Evolutionary conservation across 2,797 vertebrate genomes (phyloP).

Genomic region (Falco naumanni): DNA sequence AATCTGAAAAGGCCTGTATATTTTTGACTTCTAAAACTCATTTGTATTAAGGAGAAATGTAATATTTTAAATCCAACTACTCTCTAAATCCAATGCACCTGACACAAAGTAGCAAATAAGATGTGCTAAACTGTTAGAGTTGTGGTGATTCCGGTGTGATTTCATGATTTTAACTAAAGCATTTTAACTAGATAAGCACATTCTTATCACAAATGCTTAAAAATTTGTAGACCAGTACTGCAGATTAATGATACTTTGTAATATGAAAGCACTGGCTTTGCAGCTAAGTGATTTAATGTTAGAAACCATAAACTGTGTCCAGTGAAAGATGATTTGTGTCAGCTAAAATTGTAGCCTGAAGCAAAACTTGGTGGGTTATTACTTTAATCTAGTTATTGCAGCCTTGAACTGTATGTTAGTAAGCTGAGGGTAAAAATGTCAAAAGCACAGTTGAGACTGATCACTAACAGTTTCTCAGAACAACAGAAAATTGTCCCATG

Average conservation of each 20-base stretch:
- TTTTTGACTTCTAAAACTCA: neutral
- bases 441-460: conserved; percentile 55
- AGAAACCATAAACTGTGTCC: conserved; percentile 60
- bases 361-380: conserved; percentile 72
- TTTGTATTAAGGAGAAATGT: neutral
- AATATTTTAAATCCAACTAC: neutral
- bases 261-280: conserved; percentile 53
- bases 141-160: neutral
- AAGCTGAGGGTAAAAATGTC: conserved; percentile 66
- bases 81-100: neutral
- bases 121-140: neutral
- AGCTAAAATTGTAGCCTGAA: conserved; percentile 72
- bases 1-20: neutral
- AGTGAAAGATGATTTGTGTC: conserved; percentile 76
- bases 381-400: conserved; percentile 79
- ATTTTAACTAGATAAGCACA: neutral
- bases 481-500: neutral
- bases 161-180: neutral
- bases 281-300: conserved; percentile 57
- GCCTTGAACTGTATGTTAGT: conserved; percentile 72
- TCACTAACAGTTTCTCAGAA: conserved; percentile 62
- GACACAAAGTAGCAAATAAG: neutral
- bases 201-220: neutral
- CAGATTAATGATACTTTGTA: conserved; percentile 32
- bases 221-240: neutral